Evolutionary conservation across 2,888 invertebrate species (phyloP).

Genomic region (Vesta saturnalis): DNA sequence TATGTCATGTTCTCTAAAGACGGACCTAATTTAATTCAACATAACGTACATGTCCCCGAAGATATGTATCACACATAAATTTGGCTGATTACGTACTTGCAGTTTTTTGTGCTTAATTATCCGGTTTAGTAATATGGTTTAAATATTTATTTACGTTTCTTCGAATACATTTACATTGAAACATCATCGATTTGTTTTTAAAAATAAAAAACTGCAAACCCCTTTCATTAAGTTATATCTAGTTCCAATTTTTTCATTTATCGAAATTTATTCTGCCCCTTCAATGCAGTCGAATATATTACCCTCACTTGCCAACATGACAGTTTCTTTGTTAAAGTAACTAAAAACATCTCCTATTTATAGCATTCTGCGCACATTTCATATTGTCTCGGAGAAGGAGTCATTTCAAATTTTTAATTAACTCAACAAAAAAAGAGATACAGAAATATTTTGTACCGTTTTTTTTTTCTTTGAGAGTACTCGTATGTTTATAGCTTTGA

Average conservation of each 20-base stretch:
- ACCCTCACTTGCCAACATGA: neutral
- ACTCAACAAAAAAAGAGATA: no score
- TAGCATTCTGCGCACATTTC: neutral
- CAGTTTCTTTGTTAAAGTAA: neutral
- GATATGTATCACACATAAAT: no score
- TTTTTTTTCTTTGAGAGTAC: no score
- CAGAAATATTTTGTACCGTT: no score
- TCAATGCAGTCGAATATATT: neutral
- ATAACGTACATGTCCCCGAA: no score
- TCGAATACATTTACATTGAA: neutral
- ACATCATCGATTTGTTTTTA: neutral
- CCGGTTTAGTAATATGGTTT: no score
- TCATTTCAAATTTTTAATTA: neutral
- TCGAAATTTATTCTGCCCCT: neutral
- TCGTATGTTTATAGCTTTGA: no score
- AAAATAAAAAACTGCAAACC: neutral
- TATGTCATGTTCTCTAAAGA: no score
- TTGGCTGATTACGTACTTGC: no score
- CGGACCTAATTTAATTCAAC: no score
- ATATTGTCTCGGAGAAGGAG: neutral
- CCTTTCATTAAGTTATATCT: neutral
- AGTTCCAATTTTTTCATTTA: neutral
- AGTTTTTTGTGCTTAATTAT: no score
- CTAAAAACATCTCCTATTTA: neutral
- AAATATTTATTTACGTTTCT: no score